Evolutionary conservation across 2,113 vertebrate genomes (phyloP).

Genomic region (chimpanzee (Pan troglodytes)): NHGRI_mPanTro3-v2.1_pri NC_072407.2:49896001-49896500

Average conservation of each 20-base stretch:
- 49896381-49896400: neutral
- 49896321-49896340: constrained; percentile 38
- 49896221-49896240: neutral
- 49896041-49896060: neutral
- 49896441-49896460: constrained; percentile 58
- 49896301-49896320: constrained; percentile 24
- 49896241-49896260: neutral
- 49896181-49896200: neutral
- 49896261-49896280: neutral
- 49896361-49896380: constrained; percentile 41
- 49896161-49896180: neutral
- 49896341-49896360: constrained; percentile 65
- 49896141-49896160: neutral
- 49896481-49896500: neutral
- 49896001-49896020: neutral
- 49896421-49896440: neutral
- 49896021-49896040: neutral
- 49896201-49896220: neutral
- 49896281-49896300: constrained; percentile 49
- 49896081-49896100: neutral
- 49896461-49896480: constrained; percentile 25
- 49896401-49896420: constrained; percentile 45
- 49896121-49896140: neutral
- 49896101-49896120: neutral
- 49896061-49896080: neutral